phyloP scores from a whole-genome alignment of 2,888 invertebrate species.

The Leptopilina drosophilae region DNA sequence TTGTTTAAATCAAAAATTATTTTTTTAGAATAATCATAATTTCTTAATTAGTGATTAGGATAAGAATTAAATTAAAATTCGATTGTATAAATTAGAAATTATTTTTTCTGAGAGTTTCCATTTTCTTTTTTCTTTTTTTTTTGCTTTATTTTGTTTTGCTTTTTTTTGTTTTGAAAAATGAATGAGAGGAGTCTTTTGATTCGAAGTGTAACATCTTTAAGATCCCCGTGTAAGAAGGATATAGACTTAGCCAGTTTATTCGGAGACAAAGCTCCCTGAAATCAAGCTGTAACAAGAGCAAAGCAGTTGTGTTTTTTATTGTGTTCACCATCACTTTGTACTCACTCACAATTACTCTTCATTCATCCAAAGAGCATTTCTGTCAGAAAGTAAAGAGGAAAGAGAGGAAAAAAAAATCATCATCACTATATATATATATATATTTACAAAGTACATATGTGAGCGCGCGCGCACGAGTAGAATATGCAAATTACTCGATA shows the following conservation, averaged over 20 bases:
- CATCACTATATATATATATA: not conserved
- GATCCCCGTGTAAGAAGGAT: constrained; percentile 6
- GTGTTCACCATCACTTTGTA: constrained; percentile 8
- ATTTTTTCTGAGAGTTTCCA: too few species aligned
- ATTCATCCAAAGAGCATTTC: not conserved
- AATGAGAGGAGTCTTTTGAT: not conserved
- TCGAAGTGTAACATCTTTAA: constrained; percentile 8
- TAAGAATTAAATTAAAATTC: too few species aligned
- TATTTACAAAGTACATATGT: not conserved
- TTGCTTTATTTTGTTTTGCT: not conserved
- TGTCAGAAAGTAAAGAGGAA: not conserved
- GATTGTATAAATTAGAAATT: too few species aligned
- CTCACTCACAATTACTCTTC: constrained; percentile 15
- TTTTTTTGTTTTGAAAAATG: not conserved
- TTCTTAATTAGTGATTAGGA: too few species aligned
- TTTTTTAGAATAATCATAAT: too few species aligned
- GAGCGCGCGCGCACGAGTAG: not conserved
- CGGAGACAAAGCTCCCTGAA: constrained; percentile 12
- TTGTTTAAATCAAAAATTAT: too few species aligned
- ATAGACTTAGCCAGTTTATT: constrained; percentile 18
- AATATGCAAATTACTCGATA: not conserved
- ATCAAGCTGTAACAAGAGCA: constrained; percentile 20
- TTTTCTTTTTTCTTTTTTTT: too few species aligned
- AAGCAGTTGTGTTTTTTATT: constrained; percentile 9
- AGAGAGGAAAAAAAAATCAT: not conserved